A percentile compares a stretch with the other conserved stretches of the same genome.
Conservation (phyloP, 2,113 vertebrate genomes). For the Manacus vitellinus region DNA sequence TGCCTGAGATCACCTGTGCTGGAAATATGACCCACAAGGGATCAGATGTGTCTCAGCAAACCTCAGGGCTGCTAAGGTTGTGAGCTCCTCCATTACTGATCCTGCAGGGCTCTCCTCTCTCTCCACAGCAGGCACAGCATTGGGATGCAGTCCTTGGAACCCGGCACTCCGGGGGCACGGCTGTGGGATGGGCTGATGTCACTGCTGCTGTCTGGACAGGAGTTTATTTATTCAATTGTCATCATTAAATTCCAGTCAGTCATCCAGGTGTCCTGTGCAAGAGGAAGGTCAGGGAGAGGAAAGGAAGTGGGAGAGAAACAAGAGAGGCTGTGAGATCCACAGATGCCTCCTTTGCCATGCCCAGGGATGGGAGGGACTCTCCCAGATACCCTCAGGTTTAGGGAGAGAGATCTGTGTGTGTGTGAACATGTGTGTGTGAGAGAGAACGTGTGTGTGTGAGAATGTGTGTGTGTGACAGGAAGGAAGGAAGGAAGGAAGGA, state of each 20-base stretch:
- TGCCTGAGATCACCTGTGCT: neutral
- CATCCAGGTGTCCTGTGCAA: constrained; percentile 11
- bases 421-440: neutral
- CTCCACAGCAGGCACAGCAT: accelerated
- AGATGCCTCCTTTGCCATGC: neutral
- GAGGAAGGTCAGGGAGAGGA: constrained; percentile 31
- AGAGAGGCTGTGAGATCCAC: neutral
- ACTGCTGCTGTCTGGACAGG: neutral
- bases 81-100: neutral
- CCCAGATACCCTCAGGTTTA: neutral
- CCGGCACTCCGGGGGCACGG: accelerated
- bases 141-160: neutral
- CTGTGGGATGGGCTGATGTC: neutral
- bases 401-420: neutral
- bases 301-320: neutral
- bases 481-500: neutral
- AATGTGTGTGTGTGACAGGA: neutral
- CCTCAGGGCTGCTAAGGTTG: neutral
- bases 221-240: neutral
- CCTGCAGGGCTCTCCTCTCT: neutral
- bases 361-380: neutral
- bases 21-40: neutral
- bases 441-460: no score
- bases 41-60: neutral
- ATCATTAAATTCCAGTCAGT: constrained; percentile 1